Evolutionary conservation across 2,797 vertebrate genomes (phyloP).

Genomic region (Sandelia bainsii): DNA sequence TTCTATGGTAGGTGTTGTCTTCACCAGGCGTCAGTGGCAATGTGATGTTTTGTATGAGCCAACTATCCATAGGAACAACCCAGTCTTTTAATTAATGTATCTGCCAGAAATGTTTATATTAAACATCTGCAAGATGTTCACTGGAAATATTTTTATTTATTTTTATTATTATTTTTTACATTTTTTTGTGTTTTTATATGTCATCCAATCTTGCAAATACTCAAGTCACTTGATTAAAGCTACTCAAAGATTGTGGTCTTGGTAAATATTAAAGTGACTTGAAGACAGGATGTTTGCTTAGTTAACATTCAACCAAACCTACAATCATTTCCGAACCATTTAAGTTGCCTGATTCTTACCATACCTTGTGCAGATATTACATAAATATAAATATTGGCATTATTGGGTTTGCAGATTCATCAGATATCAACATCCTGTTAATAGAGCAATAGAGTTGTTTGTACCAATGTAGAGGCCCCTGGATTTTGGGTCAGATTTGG

Average conservation of each 20-base stretch:
- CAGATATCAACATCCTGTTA: neutral
- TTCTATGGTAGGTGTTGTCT: conserved; percentile 88
- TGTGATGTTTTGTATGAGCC: neutral
- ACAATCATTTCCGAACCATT: neutral
- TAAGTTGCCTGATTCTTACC: neutral
- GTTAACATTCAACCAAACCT: neutral
- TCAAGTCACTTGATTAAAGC: neutral
- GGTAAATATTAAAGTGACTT: no score
- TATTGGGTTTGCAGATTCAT: neutral
- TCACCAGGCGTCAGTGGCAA: neutral
- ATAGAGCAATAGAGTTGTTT: neutral
- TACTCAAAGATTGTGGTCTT: neutral
- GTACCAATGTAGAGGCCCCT: neutral
- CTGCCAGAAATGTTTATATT: neutral
- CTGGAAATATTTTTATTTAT: neutral
- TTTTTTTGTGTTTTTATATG: no score
- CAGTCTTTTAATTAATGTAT: neutral
- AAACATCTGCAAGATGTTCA: neutral
- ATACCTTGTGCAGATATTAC: neutral
- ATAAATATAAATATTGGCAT: neutral
- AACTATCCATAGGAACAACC: neutral
- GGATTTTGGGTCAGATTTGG: neutral
- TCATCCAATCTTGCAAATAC: no score
- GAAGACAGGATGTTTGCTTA: neutral
- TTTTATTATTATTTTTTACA: no score